Evolutionary conservation across 1,140 invertebrate species (phyloP).

Genomic region (Wiebesia pumilae): DNA sequence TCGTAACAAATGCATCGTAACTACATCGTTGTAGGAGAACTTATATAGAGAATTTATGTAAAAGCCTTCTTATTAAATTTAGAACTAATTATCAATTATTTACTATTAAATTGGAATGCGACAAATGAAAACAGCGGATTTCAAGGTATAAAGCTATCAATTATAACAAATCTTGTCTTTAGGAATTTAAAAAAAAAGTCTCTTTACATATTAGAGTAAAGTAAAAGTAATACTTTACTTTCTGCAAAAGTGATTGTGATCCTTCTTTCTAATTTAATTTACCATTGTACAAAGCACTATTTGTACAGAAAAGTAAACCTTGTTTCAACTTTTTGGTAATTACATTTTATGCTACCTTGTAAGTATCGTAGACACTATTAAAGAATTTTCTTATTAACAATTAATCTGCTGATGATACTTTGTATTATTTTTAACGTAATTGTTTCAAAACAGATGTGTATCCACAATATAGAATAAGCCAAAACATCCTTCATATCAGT

Average conservation of each 20-base stretch:
- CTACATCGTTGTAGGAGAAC: not conserved
- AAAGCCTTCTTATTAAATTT: too few relatives aligned
- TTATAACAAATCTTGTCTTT: too few relatives aligned
- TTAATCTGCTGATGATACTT: not conserved
- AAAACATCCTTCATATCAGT: not conserved
- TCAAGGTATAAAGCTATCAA: too few relatives aligned
- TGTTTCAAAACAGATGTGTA: not conserved
- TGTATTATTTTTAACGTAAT: constrained; percentile 11
- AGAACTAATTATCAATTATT: not conserved
- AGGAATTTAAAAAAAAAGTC: not conserved
- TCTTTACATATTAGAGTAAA: not conserved
- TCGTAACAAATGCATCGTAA: not conserved
- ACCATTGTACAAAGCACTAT: not conserved
- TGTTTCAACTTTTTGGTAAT: not conserved
- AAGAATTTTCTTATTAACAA: not conserved
- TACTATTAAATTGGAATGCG: not conserved
- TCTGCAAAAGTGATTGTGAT: not conserved
- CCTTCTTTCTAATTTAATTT: not conserved
- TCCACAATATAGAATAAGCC: not conserved
- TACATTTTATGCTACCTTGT: not conserved
- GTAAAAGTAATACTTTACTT: not conserved
- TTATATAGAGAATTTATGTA: not conserved
- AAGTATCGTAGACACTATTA: not conserved
- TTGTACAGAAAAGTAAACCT: not conserved
- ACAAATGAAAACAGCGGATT: not conserved